Percentiles rank a stretch among this genome's conserved stretches.
phyloP scores from a whole-genome alignment of 2,113 vertebrate genomes.

The Cyanoderma ruficeps region DNA sequence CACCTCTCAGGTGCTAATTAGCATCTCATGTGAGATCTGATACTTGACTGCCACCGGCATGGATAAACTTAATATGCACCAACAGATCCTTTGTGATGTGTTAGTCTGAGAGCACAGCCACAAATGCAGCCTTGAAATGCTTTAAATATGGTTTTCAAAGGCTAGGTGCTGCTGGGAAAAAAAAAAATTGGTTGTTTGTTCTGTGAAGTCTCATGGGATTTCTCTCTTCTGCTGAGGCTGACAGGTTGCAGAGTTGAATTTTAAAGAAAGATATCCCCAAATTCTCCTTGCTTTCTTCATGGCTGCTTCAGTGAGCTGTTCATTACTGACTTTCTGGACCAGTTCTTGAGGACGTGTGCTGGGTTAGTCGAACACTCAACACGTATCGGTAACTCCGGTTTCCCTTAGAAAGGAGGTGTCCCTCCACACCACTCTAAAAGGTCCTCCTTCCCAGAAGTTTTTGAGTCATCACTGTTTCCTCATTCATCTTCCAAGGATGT shows the following conservation, averaged over 20 bases:
- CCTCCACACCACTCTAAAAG: neutral
- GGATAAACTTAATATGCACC: neutral
- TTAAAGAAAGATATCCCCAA: neutral
- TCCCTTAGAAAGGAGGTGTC: neutral
- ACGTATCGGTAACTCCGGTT: neutral
- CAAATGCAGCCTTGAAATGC: neutral
- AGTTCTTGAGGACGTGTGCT: neutral
- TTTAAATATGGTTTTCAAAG: constrained; percentile 13
- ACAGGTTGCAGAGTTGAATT: neutral
- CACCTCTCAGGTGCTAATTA: constrained; percentile 47
- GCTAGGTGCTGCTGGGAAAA: neutral
- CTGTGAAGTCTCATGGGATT: neutral
- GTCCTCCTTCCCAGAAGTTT: neutral
- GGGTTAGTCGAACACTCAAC: neutral
- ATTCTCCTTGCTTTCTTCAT: neutral
- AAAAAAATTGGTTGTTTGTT: neutral
- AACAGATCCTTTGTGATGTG: neutral
- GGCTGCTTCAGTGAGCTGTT: neutral
- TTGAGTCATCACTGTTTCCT: neutral
- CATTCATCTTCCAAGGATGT: neutral
- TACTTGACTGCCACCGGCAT: neutral
- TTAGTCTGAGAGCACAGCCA: neutral
- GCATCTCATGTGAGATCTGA: neutral
- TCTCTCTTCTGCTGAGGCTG: neutral
- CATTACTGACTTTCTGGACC: neutral